Evolutionary conservation across 2,797 vertebrate species (phyloP).

Genomic region (Centroberyx gerrardi): DNA sequence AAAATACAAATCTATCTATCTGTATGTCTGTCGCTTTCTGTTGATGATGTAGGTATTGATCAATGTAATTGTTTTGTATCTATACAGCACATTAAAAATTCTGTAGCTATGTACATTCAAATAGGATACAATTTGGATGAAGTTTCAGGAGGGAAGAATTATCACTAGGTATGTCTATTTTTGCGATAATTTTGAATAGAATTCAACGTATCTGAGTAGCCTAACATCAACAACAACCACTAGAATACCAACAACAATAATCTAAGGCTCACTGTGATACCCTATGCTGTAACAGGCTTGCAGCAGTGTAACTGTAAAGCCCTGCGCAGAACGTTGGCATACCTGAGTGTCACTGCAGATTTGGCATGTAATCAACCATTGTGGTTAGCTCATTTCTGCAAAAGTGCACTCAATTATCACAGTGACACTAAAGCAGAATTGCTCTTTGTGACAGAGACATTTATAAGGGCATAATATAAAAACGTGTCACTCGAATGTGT

Average conservation of each 20-base stretch:
- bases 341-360: conserved; percentile 41
- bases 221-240: conserved; percentile 1
- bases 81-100: no score
- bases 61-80: no score
- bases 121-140: no score
- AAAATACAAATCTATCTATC: no score
- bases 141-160: no score
- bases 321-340: conserved; percentile 34
- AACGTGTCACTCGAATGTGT: conserved; percentile 44
- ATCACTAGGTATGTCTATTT: no score
- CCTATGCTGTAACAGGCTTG: not conserved
- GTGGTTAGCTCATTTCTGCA: conserved; percentile 52
- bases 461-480: conserved; percentile 30
- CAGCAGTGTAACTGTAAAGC: conserved; percentile 13
- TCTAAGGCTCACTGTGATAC: conserved; percentile 18
- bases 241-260: conserved; percentile 19
- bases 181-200: no score
- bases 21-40: no score
- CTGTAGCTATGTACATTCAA: no score
- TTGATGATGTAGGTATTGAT: no score
- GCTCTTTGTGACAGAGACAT: conserved; percentile 41
- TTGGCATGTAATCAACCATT: conserved; percentile 44
- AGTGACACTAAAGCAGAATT: conserved; percentile 42
- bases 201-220: no score
- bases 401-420: conserved; percentile 38